phyloP scores from a whole-genome alignment of 1,140 invertebrate genomes.

The Sinella curviseta region DNA sequence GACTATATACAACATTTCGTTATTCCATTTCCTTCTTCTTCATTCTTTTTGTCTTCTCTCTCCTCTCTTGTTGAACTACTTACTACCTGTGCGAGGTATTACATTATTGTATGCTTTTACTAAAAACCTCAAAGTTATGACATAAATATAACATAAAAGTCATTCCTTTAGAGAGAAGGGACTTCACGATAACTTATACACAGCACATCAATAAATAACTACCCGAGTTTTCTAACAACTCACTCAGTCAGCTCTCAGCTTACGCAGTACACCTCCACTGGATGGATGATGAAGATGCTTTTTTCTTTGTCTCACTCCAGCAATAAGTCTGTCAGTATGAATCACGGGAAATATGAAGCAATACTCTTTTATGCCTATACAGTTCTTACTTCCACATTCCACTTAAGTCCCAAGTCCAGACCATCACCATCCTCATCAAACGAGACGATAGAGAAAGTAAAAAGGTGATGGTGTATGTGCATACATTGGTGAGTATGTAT shows the following conservation, averaged over 20 bases:
- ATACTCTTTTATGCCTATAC: no score
- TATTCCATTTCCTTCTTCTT: no score
- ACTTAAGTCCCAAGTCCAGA: no score
- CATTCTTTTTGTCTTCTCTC: no score
- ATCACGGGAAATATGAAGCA: no score
- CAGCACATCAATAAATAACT: constrained; percentile 18
- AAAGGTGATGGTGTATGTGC: background rate
- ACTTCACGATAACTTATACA: no score
- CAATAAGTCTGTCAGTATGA: background rate
- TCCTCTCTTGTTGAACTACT: no score
- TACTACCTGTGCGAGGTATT: background rate
- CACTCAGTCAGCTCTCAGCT: no score
- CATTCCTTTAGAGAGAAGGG: background rate
- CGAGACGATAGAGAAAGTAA: no score
- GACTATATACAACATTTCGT: no score
- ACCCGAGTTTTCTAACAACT: background rate
- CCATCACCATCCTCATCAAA: background rate
- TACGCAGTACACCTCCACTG: no score
- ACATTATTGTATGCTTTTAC: background rate
- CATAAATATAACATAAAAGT: constrained; percentile 19
- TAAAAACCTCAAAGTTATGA: constrained; percentile 13
- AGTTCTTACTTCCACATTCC: no score
- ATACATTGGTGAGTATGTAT: background rate
- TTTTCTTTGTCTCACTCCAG: background rate
- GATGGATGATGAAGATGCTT: constrained; percentile 10